Percentiles rank a stretch among this genome's conserved stretches.
Conservation (phyloP, 2,797 vertebrate genomes). For the Dendrocincla tyrannina region DNA sequence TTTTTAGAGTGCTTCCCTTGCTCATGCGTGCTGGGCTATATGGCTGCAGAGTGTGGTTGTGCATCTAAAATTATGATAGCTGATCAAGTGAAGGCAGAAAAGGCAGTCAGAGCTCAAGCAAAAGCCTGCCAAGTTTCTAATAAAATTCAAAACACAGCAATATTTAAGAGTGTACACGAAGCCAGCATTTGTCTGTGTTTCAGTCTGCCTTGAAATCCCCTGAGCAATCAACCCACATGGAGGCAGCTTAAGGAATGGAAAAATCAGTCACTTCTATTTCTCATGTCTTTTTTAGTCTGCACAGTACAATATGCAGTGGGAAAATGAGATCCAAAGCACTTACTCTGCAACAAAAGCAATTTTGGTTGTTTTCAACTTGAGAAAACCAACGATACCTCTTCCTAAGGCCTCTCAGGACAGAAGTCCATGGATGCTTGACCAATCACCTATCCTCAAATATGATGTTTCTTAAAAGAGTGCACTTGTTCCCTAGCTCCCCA, state of each 20-base stretch:
- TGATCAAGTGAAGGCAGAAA: constrained; percentile 64
- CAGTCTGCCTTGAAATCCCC: constrained; percentile 71
- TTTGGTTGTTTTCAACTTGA: neutral
- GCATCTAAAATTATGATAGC: constrained; percentile 50
- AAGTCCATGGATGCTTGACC: neutral
- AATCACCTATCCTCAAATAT: neutral
- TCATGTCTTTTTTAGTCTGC: constrained; percentile 55
- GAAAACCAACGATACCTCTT: neutral
- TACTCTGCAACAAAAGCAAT: neutral
- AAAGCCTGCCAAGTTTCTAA: constrained; percentile 68
- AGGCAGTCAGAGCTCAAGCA: constrained; percentile 22
- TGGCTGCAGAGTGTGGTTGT: neutral
- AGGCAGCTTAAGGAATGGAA: constrained; percentile 68
- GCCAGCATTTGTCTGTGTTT: constrained; percentile 66
- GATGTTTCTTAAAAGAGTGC: neutral
- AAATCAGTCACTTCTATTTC: constrained; percentile 67
- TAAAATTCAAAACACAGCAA: constrained; percentile 70
- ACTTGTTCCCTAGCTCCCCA: neutral
- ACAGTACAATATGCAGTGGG: constrained; percentile 37
- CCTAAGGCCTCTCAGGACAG: neutral
- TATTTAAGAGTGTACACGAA: constrained; percentile 48
- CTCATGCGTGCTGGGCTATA: neutral
- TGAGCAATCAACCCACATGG: constrained; percentile 65
- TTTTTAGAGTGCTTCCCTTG: neutral
- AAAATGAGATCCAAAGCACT: constrained; percentile 49